A percentile compares a stretch with the other conserved stretches of the same genome.
Conservation (phyloP, 2,888 invertebrate species). For the Scaptodrosophila latifasciaeformis region DNA sequence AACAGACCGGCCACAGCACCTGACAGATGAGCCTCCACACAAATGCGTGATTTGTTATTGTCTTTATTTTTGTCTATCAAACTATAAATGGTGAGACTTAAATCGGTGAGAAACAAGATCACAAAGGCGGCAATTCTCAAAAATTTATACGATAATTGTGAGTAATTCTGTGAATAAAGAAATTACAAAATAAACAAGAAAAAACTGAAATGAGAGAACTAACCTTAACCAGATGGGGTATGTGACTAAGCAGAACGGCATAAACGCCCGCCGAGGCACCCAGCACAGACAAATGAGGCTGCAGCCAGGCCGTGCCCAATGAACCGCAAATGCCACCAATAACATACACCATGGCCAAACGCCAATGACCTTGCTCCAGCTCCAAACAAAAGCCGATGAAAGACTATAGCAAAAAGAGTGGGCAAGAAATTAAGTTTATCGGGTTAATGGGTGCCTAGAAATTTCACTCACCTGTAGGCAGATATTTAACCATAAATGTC, state of each 20-base stretch:
- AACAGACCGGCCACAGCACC: constrained; percentile 81
- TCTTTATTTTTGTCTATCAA: too few relatives aligned
- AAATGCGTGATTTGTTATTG: constrained; percentile 78
- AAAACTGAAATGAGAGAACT: constrained; percentile 29
- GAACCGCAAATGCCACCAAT: constrained; percentile 86
- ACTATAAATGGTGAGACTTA: constrained; percentile 77
- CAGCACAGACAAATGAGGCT: constrained; percentile 85
- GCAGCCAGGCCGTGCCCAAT: constrained; percentile 84
- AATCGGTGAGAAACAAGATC: constrained; percentile 81
- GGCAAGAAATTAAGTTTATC: too few relatives aligned
- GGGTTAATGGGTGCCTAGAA: too few relatives aligned
- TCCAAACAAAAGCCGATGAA: constrained; percentile 76
- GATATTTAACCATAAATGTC: constrained; percentile 86
- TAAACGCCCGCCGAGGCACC: constrained; percentile 95
- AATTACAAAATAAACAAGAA: constrained; percentile 19
- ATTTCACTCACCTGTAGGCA: constrained; percentile 78
- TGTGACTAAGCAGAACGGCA: constrained; percentile 88
- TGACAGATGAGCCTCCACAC: constrained; percentile 83
- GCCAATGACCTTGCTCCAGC: constrained; percentile 84
- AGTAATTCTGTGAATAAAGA: constrained; percentile 75
- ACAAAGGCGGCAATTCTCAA: constrained; percentile 79
- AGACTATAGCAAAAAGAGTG: constrained; percentile 41
- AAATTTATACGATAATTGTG: constrained; percentile 74
- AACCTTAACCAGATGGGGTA: constrained; percentile 87
- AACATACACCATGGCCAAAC: constrained; percentile 83